Evolutionary conservation across 1,140 invertebrate species (phyloP).

Genomic region (Pinna nobilis): DNA sequence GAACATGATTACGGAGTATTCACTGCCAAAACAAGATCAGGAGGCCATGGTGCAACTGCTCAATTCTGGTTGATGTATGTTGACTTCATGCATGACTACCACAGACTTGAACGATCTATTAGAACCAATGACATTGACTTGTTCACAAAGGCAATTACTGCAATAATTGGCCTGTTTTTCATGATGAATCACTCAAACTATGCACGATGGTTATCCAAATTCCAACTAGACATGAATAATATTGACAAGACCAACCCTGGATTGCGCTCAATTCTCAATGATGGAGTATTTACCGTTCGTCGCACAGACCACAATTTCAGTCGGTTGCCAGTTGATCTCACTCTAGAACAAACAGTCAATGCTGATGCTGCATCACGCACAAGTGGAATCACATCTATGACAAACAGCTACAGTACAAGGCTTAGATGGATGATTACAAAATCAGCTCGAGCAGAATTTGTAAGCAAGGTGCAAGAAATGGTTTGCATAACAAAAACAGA

Average conservation of each 20-base stretch:
- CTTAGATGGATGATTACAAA: slow-evolving; percentile 42
- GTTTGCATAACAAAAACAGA: too few relatives aligned
- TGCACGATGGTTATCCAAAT: slow-evolving; percentile 31
- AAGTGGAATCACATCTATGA: slow-evolving; percentile 38
- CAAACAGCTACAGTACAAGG: background rate
- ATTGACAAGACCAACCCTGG: slow-evolving; percentile 39
- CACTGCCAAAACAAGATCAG: background rate
- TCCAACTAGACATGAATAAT: slow-evolving; percentile 29
- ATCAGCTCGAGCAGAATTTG: slow-evolving; percentile 1
- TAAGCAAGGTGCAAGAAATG: too few relatives aligned
- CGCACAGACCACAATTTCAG: slow-evolving; percentile 38
- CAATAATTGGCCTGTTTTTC: slow-evolving; percentile 35
- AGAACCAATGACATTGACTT: slow-evolving; percentile 35
- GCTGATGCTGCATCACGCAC: slow-evolving; percentile 43
- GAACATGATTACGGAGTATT: background rate
- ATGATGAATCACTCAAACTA: slow-evolving; percentile 36
- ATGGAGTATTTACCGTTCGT: slow-evolving; percentile 38
- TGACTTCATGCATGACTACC: slow-evolving; percentile 6
- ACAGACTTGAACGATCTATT: slow-evolving; percentile 14
- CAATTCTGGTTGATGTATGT: slow-evolving; percentile 46
- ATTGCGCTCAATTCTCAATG: slow-evolving; percentile 6
- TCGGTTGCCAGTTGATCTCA: slow-evolving; percentile 40
- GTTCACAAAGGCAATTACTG: slow-evolving; percentile 8
- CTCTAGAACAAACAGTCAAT: slow-evolving; percentile 49
- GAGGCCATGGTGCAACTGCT: slow-evolving; percentile 36